These are phyloP conservation scores for Exocentrus adspersus DNA, from an alignment of 2,888 invertebrate species.

Conservation along the genomic window DNA sequence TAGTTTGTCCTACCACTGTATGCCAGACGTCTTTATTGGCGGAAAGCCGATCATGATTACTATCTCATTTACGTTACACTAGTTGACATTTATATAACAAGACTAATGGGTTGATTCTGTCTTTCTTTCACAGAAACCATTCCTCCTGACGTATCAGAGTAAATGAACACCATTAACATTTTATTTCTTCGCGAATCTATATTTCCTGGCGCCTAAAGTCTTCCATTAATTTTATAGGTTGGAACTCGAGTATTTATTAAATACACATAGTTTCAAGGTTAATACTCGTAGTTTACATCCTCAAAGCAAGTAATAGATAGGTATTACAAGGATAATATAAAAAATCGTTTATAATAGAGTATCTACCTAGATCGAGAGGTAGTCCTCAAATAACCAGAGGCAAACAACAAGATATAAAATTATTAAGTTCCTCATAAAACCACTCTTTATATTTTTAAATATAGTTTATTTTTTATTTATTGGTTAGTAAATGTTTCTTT, in stretches of 20 bases:
- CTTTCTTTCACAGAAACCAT: not conserved
- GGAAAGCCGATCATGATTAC: not conserved
- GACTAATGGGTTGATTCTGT: slow-evolving; percentile 4
- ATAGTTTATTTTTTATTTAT: too few relatives aligned
- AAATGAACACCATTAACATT: slow-evolving; percentile 8
- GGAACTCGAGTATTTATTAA: not conserved
- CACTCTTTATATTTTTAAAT: too few relatives aligned
- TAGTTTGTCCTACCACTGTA: slow-evolving; percentile 1
- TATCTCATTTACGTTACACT: slow-evolving; percentile 8
- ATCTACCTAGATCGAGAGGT: too few relatives aligned
- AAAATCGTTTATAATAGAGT: too few relatives aligned
- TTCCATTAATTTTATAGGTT: not conserved
- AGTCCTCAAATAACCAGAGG: too few relatives aligned
- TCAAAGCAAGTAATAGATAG: too few relatives aligned
- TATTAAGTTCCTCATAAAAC: too few relatives aligned
- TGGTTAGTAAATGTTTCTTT: too few relatives aligned
- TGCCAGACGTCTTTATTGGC: slow-evolving; percentile 1
- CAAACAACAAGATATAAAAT: too few relatives aligned
- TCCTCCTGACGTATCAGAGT: slow-evolving; percentile 6
- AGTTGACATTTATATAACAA: slow-evolving; percentile 10
- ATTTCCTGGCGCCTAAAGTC: slow-evolving; percentile 16
- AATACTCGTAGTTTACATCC: too few relatives aligned
- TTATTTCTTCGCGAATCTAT: slow-evolving; percentile 10
- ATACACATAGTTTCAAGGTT: not conserved
- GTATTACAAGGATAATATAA: not conserved